These are phyloP conservation scores for Polyommatus iphigenia DNA, from an alignment of 2,888 invertebrate species.

Conservation along the genomic window DNA sequence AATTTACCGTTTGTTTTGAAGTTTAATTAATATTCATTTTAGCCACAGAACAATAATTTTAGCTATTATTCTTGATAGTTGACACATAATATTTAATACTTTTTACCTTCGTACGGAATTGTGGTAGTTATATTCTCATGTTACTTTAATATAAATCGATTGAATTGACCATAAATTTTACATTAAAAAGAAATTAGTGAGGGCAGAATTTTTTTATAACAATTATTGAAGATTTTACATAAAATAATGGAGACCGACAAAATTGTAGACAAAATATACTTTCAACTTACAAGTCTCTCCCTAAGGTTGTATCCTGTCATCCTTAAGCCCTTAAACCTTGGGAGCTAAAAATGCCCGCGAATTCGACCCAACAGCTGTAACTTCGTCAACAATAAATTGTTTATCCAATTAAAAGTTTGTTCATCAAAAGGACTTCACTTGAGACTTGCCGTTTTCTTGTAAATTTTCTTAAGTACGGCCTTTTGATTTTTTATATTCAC, in stretches of 20 bases:
- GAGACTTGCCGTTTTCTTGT: not conserved
- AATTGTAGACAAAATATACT: not conserved
- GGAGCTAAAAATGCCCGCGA: conserved; percentile 9
- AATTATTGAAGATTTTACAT: not conserved
- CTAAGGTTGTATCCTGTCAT: not conserved
- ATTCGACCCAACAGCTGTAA: not conserved
- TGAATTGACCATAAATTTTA: no score
- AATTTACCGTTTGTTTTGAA: no score
- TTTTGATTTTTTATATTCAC: not conserved
- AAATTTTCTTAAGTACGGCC: not conserved
- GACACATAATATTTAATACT: no score
- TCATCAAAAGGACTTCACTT: conserved; percentile 14
- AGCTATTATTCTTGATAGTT: no score
- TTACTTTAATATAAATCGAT: no score
- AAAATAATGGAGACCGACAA: not conserved
- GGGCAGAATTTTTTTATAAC: not conserved
- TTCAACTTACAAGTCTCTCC: not conserved
- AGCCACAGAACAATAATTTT: no score
- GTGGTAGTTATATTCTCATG: no score
- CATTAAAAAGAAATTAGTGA: no score
- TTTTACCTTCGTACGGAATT: no score
- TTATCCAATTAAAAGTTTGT: conserved; percentile 67
- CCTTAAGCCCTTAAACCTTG: not conserved
- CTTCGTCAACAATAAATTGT: conserved; percentile 59
- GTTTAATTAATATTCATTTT: no score